Percentiles rank a stretch among this genome's conserved stretches.
Conservation (phyloP, 2,797 vertebrate species). For the Craterocephalus amniculus region DNA sequence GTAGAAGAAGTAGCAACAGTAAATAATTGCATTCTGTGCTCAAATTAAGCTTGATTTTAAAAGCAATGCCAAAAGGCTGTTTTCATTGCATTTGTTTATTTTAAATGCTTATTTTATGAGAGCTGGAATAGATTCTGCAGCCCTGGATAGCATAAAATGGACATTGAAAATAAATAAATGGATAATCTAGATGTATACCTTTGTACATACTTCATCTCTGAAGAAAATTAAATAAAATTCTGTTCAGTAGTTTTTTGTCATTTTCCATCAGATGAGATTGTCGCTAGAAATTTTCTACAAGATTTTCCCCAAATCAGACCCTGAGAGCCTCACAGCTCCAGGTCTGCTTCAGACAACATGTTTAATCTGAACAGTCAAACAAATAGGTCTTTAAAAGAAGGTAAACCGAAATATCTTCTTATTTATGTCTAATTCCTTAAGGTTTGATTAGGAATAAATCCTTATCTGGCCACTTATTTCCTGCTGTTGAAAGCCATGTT, state of each 20-base stretch:
- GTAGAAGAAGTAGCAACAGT: too few species aligned
- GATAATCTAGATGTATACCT: background rate
- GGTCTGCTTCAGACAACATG: background rate
- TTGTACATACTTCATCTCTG: background rate
- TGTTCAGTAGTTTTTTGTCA: slow-evolving; percentile 11
- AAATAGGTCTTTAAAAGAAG: background rate
- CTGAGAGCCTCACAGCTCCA: background rate
- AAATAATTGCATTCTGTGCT: too few species aligned
- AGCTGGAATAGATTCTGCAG: too few species aligned
- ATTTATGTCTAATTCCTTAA: background rate
- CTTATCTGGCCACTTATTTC: background rate
- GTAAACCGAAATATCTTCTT: background rate
- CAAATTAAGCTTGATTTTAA: too few species aligned
- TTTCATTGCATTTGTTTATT: too few species aligned
- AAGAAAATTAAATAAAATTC: background rate
- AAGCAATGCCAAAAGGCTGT: too few species aligned
- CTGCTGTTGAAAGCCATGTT: background rate
- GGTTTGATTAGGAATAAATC: background rate
- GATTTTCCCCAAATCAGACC: slow-evolving; percentile 16
- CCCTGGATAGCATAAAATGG: too few species aligned
- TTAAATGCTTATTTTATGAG: too few species aligned
- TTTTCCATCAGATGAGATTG: slow-evolving; percentile 17
- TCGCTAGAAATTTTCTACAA: slow-evolving; percentile 6
- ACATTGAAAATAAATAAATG: background rate
- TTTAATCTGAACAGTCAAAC: background rate